Percentiles rank a stretch among this genome's conserved stretches.
These are phyloP conservation scores for Pipistrellus kuhlii DNA, from an alignment of 2,797 vertebrate species.

Conservation along the genomic window DNA sequence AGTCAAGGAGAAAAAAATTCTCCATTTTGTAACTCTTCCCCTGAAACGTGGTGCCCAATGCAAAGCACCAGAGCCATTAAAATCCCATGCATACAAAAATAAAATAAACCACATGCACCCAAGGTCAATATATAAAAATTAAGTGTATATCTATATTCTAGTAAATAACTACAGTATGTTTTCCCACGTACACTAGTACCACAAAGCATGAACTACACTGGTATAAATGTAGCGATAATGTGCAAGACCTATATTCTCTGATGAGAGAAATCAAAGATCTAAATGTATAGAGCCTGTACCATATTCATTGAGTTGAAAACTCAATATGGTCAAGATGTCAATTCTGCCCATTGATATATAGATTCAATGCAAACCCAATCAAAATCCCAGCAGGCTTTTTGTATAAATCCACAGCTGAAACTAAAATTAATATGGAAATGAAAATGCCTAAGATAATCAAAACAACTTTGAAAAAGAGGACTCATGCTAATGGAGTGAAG, in stretches of 20 bases:
- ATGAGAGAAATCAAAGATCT: conserved; percentile 19
- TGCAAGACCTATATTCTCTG: neutral
- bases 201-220: neutral
- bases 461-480: neutral
- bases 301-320: neutral
- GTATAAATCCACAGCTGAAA: neutral
- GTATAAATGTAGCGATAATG: neutral
- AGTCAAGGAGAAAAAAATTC: neutral
- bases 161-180: neutral
- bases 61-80: neutral
- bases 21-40: neutral
- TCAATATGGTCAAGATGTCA: neutral
- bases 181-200: neutral
- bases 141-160: neutral
- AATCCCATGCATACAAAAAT: neutral
- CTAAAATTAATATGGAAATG: neutral
- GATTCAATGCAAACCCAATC: neutral
- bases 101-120: neutral
- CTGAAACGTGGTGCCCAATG: neutral
- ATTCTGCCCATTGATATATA: neutral
- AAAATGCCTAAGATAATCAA: neutral
- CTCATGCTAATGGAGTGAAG: neutral
- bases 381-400: neutral
- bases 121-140: neutral
- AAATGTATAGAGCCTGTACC: neutral